These are phyloP conservation scores for Ameiurus melas DNA, from an alignment of 2,113 vertebrate genomes.

Conservation along the genomic window DNA sequence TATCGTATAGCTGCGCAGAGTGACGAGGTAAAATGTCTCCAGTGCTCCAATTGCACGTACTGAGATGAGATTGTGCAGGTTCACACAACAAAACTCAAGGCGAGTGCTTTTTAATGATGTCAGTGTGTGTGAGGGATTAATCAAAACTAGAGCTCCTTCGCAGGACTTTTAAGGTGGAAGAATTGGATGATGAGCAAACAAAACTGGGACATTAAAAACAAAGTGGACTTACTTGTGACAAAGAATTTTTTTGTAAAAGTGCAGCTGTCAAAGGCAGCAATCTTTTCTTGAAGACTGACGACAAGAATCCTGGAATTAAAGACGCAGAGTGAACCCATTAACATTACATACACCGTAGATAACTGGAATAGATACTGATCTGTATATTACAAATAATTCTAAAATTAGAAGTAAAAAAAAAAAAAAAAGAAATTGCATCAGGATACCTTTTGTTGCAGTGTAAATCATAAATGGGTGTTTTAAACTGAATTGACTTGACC, in stretches of 20 bases:
- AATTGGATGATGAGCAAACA: constrained; percentile 12
- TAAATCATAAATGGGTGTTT: constrained; percentile 95
- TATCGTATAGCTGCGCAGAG: constrained; percentile 37
- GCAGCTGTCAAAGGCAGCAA: constrained; percentile 97
- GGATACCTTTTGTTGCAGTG: constrained; percentile 92
- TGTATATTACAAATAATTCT: not conserved
- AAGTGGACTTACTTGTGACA: constrained; percentile 86
- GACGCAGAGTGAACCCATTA: not conserved
- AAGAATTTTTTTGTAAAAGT: constrained; percentile 99
- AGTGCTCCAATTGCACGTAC: constrained; percentile 20
- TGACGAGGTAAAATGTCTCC: constrained; percentile 28
- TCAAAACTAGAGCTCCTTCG: constrained; percentile 29
- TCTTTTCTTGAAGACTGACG: constrained; percentile 95
- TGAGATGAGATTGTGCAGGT: constrained; percentile 16
- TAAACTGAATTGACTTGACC: constrained; percentile 99
- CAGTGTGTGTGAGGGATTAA: constrained; percentile 30
- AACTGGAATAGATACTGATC: not conserved
- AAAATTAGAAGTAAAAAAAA: not conserved
- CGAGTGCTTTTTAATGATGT: constrained; percentile 43
- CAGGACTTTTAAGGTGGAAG: constrained; percentile 1
- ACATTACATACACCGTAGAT: not conserved
- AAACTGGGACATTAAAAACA: constrained; percentile 24
- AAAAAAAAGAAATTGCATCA: constrained; percentile 18
- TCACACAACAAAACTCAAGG: not conserved
- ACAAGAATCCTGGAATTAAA: constrained; percentile 84